phyloP scores from a whole-genome alignment of 2,113 vertebrate genomes.

The Manacus vitellinus region DNA sequence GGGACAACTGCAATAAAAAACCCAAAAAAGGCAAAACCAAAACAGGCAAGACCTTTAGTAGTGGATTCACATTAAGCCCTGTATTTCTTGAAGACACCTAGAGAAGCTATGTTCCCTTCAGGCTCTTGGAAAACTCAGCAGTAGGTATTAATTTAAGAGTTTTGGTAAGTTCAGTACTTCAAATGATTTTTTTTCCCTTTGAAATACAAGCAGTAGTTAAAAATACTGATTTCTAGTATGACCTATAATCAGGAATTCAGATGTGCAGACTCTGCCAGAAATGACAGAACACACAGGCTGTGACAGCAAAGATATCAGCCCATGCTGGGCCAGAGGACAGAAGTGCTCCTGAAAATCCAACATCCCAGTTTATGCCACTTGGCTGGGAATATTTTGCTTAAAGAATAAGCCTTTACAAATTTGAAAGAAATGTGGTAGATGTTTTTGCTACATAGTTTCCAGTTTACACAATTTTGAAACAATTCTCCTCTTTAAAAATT shows the following conservation, averaged over 20 bases:
- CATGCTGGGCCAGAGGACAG: not conserved
- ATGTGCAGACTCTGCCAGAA: not conserved
- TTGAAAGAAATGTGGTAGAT: not conserved
- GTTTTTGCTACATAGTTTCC: not conserved
- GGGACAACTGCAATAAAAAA: not conserved
- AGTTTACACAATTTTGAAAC: not conserved
- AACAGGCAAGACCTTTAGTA: not conserved
- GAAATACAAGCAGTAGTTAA: not conserved
- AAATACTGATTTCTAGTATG: slow-evolving; percentile 5
- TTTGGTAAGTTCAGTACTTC: not conserved
- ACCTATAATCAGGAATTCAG: not conserved
- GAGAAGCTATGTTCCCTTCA: not conserved
- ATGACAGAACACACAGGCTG: not conserved
- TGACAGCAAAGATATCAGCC: not conserved
- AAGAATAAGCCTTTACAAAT: not conserved
- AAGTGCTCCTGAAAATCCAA: not conserved
- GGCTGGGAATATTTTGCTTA: not conserved
- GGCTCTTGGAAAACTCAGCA: not conserved
- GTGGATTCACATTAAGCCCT: not conserved
- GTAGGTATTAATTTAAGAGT: not conserved
- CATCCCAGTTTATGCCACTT: not conserved
- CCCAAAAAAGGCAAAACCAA: not conserved
- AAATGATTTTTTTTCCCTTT: not conserved
- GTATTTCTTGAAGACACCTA: not conserved
- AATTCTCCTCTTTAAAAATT: not conserved